Evolutionary conservation across 1,140 invertebrate species (phyloP).

Genomic region (Anthonomus grandis): DNA sequence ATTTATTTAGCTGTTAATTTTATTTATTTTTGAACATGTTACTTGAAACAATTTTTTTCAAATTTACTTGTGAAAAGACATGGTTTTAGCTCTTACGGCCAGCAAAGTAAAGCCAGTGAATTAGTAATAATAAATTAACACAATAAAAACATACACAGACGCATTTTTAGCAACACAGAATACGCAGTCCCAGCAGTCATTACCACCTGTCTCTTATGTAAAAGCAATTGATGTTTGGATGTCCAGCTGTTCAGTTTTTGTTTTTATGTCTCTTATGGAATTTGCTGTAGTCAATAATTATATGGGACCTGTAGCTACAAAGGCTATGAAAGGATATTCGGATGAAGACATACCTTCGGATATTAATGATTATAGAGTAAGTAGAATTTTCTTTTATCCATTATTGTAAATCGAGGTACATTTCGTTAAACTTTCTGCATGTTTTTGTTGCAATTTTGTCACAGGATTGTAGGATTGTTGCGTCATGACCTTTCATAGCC

Average conservation of each 20-base stretch:
- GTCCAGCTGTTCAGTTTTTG: constrained; percentile 89
- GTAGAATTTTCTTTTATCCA: constrained; percentile 3
- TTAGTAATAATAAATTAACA: no score
- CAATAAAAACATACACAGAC: constrained; percentile 11
- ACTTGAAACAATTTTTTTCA: no score
- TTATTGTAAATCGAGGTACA: background rate
- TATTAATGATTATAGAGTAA: constrained; percentile 72
- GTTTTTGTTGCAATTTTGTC: no score
- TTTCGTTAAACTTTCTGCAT: no score
- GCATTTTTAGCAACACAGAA: constrained; percentile 73
- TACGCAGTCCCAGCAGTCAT: constrained; percentile 84
- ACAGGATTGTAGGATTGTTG: no score
- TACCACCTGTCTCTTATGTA: constrained; percentile 86
- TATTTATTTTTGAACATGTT: no score
- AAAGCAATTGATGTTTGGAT: constrained; percentile 93
- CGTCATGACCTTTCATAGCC: no score
- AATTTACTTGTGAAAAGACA: no score
- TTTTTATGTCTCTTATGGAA: constrained; percentile 89
- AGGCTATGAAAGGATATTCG: constrained; percentile 86
- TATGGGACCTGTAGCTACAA: constrained; percentile 83
- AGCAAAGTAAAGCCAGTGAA: no score
- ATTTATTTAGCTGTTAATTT: no score
- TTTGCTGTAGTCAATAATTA: constrained; percentile 91
- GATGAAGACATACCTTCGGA: constrained; percentile 76
- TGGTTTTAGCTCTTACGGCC: no score